Base-by-base conservation (phyloP, 2,888 invertebrate genomes). In the Coremacera marginata region DNA sequence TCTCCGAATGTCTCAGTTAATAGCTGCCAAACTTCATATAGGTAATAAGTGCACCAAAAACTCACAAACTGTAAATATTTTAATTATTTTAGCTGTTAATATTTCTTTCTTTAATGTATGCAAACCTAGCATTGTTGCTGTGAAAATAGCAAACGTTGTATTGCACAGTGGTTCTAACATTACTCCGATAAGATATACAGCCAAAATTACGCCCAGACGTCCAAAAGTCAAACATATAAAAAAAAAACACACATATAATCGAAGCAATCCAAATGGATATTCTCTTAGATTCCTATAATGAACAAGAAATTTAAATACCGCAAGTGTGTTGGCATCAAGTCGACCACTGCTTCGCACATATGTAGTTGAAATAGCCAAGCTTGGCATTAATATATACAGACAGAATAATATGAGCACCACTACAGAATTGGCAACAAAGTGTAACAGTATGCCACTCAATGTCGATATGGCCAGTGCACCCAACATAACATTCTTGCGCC, bases 331-430 rank as follows among this genome's bases (percentile, higher is more conserved):
- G n/a, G n/a, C n/a, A 88, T 82, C 49, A 87, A 78, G 63, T 88
- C 88, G n/a, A 88, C 88, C 67, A 86, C 79, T 5, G 85, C 86
- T 0, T 86, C 88, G 31, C 84, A 79, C 86, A 88, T 85, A n/a
- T n/a, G n/a, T n/a, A 27, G 86, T 84, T 0, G 87, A 87, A 34
- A 87, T 86, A 0, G 87, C 84, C 16, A 87, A 70, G 5, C 87
- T 88, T 2, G 88, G 88, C 70, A 87, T 52, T 0, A 87, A 79
- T 16, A 87, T 87, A 67, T 85, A 86, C 0, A 87, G 79, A 62
- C 87, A 87, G 72, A 89, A 89, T 0, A 89, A 76, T 5, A 88
- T 37, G 2, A 88, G 80, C 4, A 89, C 83, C 3, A 81, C 81
- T 0, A 80, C 83, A 0, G 86, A 76, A 52, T 86, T 84, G 0